Conservation (phyloP, 1,140 invertebrate species). For the Schlechtendalia chinensis region DNA sequence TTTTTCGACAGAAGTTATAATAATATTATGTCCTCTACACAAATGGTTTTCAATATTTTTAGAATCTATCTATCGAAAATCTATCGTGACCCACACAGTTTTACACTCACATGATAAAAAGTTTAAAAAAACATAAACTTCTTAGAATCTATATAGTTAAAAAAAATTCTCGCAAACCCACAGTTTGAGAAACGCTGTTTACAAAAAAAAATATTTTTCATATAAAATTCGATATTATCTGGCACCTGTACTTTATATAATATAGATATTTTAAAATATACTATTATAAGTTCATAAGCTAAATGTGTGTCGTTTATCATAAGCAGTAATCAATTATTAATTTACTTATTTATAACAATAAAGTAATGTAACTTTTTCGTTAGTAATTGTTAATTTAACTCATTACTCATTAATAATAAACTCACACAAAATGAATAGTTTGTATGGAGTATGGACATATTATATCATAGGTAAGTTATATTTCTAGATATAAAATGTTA, state of each 20-base stretch:
- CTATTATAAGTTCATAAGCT: neutral
- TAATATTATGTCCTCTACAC: too few relatives aligned
- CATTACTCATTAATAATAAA: neutral
- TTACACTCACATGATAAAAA: too few relatives aligned
- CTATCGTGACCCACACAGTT: too few relatives aligned
- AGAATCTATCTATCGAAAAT: too few relatives aligned
- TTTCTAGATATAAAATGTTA: conserved; percentile 3
- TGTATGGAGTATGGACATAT: neutral
- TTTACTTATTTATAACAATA: neutral
- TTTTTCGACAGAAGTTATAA: too few relatives aligned
- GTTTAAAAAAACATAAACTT: too few relatives aligned
- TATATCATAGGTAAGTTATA: neutral
- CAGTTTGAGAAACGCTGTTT: too few relatives aligned
- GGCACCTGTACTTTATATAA: neutral
- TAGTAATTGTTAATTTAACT: conserved; percentile 9
- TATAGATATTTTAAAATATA: neutral
- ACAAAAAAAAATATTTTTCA: too few relatives aligned
- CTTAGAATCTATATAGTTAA: too few relatives aligned
- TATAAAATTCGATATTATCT: neutral
- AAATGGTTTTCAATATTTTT: too few relatives aligned
- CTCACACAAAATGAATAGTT: conserved; percentile 5
- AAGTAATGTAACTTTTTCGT: neutral
- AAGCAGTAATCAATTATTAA: neutral
- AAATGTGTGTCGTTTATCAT: neutral
- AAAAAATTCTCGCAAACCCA: too few relatives aligned